These are phyloP conservation scores for Pseudomyrmex gracilis DNA, from an alignment of 1,140 invertebrate species.

Conservation along the genomic window DNA sequence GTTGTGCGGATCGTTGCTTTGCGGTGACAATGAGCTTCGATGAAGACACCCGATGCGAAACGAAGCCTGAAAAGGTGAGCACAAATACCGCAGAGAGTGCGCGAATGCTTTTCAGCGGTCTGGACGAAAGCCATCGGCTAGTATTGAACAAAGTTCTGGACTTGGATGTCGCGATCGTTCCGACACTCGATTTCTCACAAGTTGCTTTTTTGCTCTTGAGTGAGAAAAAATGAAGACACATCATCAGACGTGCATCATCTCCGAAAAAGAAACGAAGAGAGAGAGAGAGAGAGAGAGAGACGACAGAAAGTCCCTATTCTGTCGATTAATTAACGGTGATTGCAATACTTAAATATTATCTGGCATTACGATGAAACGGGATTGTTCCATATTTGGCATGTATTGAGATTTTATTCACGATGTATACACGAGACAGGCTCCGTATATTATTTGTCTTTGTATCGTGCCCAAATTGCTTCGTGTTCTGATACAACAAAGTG, in stretches of 20 bases:
- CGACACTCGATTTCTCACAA: conserved; percentile 57
- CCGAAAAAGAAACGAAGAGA: background rate
- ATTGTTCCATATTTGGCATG: background rate
- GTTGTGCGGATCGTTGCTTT: conserved; percentile 31
- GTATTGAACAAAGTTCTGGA: conserved; percentile 64
- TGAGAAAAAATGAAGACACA: too few relatives aligned
- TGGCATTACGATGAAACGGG: conserved; percentile 12
- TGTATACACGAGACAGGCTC: background rate
- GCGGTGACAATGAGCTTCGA: conserved; percentile 12
- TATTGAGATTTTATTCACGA: conserved; percentile 51
- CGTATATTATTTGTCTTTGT: conserved; percentile 42
- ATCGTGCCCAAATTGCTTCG: conserved; percentile 29
- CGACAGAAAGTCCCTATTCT: background rate
- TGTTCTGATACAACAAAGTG: conserved; percentile 5
- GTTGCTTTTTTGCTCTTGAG: background rate
- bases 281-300: background rate
- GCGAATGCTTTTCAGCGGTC: conserved; percentile 46
- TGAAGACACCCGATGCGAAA: conserved; percentile 37
- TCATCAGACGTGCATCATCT: background rate
- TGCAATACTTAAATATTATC: conserved; percentile 28
- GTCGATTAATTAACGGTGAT: conserved; percentile 51
- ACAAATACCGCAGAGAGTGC: conserved; percentile 30
- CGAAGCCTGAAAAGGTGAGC: conserved; percentile 50
- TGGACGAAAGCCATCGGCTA: conserved; percentile 49
- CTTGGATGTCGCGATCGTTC: conserved; percentile 46